Percentiles rank a stretch among this genome's conserved stretches.
phyloP scores from a whole-genome alignment of 2,113 vertebrate genomes.

The Phylloscopus trochilus region DNA sequence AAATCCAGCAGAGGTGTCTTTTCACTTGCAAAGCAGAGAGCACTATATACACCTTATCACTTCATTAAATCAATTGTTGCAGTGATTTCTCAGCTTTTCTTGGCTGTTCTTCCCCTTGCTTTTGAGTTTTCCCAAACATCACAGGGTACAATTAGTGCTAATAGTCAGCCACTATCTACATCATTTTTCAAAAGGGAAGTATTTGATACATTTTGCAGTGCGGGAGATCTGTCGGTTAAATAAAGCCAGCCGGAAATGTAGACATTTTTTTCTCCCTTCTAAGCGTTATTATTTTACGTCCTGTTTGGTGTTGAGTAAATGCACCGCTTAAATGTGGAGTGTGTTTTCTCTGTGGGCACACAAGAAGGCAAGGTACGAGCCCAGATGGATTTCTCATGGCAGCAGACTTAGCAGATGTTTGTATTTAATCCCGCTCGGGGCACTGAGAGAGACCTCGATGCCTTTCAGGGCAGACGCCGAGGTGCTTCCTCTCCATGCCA shows the following conservation, averaged over 20 bases:
- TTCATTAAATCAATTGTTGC: not conserved
- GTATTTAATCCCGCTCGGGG: not conserved
- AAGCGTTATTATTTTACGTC: not conserved
- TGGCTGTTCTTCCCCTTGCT: not conserved
- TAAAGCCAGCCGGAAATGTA: not conserved
- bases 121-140: not conserved
- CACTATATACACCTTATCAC: not conserved
- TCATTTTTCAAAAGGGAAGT: not conserved
- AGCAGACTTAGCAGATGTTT: not conserved
- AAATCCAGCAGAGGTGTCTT: not conserved
- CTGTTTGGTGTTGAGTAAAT: not conserved
- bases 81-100: slow-evolving; percentile 8
- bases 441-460: not conserved
- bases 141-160: not conserved
- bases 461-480: not conserved
- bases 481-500: not conserved
- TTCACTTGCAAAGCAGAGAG: not conserved
- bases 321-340: not conserved
- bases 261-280: not conserved
- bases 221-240: not conserved
- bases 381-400: not conserved
- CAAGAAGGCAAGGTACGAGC: not conserved
- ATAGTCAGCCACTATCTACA: not conserved
- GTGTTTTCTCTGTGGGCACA: not conserved
- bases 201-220: not conserved